Percentiles rank a stretch among this genome's conserved stretches.
Evolutionary conservation across 53 echinoderm and acorn worm genomes (phyloP).

Genomic region (Apostichopus leukothele): DNA sequence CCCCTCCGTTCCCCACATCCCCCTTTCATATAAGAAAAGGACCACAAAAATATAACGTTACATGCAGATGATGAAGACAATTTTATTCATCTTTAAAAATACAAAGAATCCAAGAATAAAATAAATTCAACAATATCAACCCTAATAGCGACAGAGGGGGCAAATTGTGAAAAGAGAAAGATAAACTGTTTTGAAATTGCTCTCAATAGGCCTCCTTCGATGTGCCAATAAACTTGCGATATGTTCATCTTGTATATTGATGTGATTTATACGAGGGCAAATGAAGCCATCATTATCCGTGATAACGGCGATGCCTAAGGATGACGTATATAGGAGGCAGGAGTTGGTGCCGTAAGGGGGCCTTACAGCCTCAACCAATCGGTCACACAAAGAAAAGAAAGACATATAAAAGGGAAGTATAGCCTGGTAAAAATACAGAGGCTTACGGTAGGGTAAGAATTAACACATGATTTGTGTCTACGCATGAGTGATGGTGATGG

Average conservation of each 20-base stretch:
- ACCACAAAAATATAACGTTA: too few relatives aligned
- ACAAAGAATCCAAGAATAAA: background rate
- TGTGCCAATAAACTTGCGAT: slow-evolving; percentile 2
- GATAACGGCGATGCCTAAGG: background rate
- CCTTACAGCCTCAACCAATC: background rate
- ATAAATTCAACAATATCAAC: background rate
- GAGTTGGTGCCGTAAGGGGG: slow-evolving; percentile 8
- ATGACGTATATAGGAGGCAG: slow-evolving; percentile 13
- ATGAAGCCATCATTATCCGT: slow-evolving; percentile 5
- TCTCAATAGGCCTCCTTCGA: slow-evolving; percentile 1
- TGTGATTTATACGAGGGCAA: slow-evolving; percentile 22
- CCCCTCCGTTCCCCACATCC: too few relatives aligned
- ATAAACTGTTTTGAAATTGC: background rate
- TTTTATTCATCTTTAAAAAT: too few relatives aligned
- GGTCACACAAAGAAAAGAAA: background rate
- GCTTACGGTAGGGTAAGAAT: background rate
- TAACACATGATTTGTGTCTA: background rate
- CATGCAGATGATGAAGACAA: too few relatives aligned
- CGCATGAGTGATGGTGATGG: background rate
- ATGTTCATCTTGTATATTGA: background rate
- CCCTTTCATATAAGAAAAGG: too few relatives aligned
- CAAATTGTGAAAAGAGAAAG: background rate
- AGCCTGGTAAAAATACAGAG: background rate
- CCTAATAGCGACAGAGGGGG: background rate
- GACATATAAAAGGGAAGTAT: background rate